Percentiles rank a stretch among this genome's conserved stretches.
phyloP scores from a whole-genome alignment of 2,113 vertebrate species.

The Trinectes maculatus region DNA sequence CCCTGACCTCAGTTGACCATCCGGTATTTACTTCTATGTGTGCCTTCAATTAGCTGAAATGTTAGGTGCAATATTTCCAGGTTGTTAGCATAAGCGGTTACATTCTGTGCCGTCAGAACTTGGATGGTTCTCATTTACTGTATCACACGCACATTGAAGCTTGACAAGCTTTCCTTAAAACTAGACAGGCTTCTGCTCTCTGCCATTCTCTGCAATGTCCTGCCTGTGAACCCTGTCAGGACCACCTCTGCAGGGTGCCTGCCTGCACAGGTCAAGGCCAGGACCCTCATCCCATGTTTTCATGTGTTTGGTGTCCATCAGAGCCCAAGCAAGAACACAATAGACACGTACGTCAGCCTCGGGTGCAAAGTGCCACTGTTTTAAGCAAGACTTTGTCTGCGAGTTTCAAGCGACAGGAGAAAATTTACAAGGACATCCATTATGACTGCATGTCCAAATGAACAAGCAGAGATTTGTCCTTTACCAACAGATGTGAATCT shows the following conservation, averaged over 20 bases:
- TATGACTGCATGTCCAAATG: slow-evolving; percentile 26
- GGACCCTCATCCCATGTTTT: slow-evolving; percentile 42
- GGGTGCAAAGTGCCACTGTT: background rate
- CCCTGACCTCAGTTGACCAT: slow-evolving; percentile 17
- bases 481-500: slow-evolving; percentile 45
- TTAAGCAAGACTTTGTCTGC: background rate
- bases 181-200: slow-evolving; percentile 18
- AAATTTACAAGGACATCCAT: slow-evolving; percentile 30
- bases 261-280: slow-evolving; percentile 38
- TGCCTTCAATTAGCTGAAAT: slow-evolving; percentile 26
- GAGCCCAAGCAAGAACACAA: background rate
- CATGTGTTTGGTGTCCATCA: slow-evolving; percentile 43
- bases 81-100: slow-evolving; percentile 25
- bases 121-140: slow-evolving; percentile 54
- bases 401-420: slow-evolving; percentile 7
- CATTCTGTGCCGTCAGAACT: slow-evolving; percentile 3
- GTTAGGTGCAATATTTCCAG: slow-evolving; percentile 22
- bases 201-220: slow-evolving; percentile 36
- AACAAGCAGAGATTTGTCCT: slow-evolving; percentile 43
- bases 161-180: slow-evolving; percentile 42
- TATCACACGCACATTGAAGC: slow-evolving; percentile 53
- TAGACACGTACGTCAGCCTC: slow-evolving; percentile 8
- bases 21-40: background rate
- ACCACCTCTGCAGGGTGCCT: slow-evolving; percentile 53
- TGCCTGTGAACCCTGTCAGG: slow-evolving; percentile 48